Evolutionary conservation across 2,797 vertebrate species (phyloP), one percentile per base, ranked within the genome.

Genomic region (Sebastes oblongus): DNA sequence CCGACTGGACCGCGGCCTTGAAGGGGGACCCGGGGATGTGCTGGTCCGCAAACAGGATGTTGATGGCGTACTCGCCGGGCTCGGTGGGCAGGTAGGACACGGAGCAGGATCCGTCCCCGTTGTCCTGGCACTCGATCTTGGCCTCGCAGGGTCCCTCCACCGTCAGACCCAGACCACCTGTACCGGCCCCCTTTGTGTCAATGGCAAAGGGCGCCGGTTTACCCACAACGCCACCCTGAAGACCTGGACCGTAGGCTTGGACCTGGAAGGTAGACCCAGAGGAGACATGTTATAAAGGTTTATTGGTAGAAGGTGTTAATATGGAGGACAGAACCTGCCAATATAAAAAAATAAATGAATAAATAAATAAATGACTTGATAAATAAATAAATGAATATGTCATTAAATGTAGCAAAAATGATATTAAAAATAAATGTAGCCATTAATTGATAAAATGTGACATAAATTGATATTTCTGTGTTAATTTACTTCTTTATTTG

Each of bases 51-150:
- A 97, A 99, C 30, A 99, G 94, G 93, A 99, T 98, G 92, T 99
- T 99, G 94, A 99, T 97, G 91, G 96, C 92, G 32, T 99, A 99
- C 83, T 98, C 97, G 0, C 98, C 98, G 0, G 97, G 94, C 61
- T 97, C 97, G 0, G 97, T 97, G 70, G 98, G 98, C 84, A 99
- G 94, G 94, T 99, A 99, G 78, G 96, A 97, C 39, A 99, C 98
- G 0, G 98, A 97, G 72, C 98, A 99, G 0, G 98, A 97, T 2
- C 98, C 98, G 0, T 99, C 98, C 0, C 98, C 98, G 0, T 99
- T 99, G 92, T 99, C 98, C 83, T 97, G 98, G 87, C 98, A 99
- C 72, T 99, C 97, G 0, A 99, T 99, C 88, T 98, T 98, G 76
- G 98, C 98, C 84, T 99, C 98, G 0, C 98, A 98, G 0, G 98